Evolutionary conservation across 2,888 invertebrate species (phyloP), one percentile per base, ranked within the genome.

Genomic region (Gastrophysa polygoni): DNA sequence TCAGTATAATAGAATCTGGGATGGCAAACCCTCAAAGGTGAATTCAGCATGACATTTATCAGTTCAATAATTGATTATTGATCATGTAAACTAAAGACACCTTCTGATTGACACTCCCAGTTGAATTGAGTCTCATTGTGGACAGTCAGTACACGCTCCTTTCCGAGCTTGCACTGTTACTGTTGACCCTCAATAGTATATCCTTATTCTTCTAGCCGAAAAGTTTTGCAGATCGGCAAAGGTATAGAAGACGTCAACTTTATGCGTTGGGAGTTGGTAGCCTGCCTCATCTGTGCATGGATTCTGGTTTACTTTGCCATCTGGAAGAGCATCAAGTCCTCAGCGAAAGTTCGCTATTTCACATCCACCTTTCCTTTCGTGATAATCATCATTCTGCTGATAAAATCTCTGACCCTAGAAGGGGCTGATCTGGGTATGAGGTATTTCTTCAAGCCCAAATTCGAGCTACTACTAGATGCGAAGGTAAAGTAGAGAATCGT

Each of bases 281-380:
- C 94, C 50, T 95, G 96, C 77, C 85, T 97, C 59, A 86, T 96
- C 56, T 89, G 93, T 74, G 95, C 96, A 68, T 98, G 97, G 97
- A 86, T 96, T 67, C 83, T 97, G 74, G 95, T 97, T 57, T 98
- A 97, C 83, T 95, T 97, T 82, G 95, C 96, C 70, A 89, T 97
- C 54, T 97, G 96, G 94, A 97, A 96, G 83, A 96, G 96, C 68
- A 93, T 96, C 63, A 93, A 93, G 80, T 94, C 95, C n/a, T 95
- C 95, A 52, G 93, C 93, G 32, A 91, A 91, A 85, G 89, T 95
- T 57, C 90, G 96, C 70, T 96, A 96, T 82, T 91, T 96, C 78
- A 96, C 96, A 24, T 95, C 96, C 44, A 95, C 95, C 16, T 88
- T 96, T 70, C 96, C 96, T 3, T 96, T 95, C 81, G 81, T 95